Evolutionary conservation across 1,140 invertebrate genomes (phyloP).

Genomic region (Trinorchestia longiramus): DNA sequence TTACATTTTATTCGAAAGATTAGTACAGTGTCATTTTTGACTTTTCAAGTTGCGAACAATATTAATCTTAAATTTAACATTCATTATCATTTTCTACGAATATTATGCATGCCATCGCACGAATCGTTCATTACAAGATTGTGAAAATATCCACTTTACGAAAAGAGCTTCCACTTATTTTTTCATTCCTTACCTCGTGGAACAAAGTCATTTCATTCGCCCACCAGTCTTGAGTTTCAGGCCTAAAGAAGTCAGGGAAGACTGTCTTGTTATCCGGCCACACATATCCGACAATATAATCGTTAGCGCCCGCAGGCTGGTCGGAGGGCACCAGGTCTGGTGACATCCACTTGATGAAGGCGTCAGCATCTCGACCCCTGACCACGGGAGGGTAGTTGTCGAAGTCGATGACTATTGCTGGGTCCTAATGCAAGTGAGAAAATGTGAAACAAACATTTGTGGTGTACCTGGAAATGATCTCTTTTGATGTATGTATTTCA

Average conservation of each 20-base stretch:
- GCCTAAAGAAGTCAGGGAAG: conserved; percentile 66
- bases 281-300: conserved; percentile 63
- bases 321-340: conserved; percentile 59
- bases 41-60: background rate
- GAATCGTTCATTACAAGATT: too few species aligned
- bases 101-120: too few species aligned
- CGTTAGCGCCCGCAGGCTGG: conserved; percentile 56
- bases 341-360: conserved; percentile 65
- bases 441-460: background rate
- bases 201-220: conserved; percentile 62
- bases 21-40: background rate
- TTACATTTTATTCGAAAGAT: background rate
- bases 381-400: conserved; percentile 59
- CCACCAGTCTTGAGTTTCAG: conserved; percentile 66
- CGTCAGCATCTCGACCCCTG: conserved; percentile 61
- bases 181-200: conserved; percentile 61
- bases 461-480: background rate
- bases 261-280: conserved; percentile 65
- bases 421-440: conserved; percentile 57
- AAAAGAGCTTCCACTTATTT: too few species aligned
- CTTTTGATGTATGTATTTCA: background rate
- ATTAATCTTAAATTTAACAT: background rate
- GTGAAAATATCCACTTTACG: too few species aligned
- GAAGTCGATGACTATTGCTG: conserved; percentile 63
- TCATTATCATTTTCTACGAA: too few species aligned